A percentile compares a stretch with the other conserved stretches of the same genome.
These are phyloP conservation scores for Hyperoplus lanceolatus DNA, from an alignment of 2,797 vertebrate genomes.

Conservation along the genomic window DNA sequence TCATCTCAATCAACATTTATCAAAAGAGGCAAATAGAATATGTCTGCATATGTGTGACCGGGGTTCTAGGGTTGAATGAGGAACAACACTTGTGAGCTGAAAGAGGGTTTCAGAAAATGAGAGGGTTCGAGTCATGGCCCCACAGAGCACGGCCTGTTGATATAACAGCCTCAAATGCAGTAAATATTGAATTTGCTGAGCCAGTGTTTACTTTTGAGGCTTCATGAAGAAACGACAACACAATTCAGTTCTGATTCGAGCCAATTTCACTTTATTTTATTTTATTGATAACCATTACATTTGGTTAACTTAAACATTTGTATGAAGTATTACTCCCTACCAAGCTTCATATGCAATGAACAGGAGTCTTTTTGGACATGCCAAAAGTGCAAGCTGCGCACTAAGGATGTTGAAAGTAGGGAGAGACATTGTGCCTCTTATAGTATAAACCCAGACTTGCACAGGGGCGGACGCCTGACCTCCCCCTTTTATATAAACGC, in stretches of 20 bases:
- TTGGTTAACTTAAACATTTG: slow-evolving; percentile 53
- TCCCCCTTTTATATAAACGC: slow-evolving; percentile 57
- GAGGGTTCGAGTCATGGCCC: slow-evolving; percentile 50
- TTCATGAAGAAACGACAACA: slow-evolving; percentile 55
- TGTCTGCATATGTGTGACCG: slow-evolving; percentile 51
- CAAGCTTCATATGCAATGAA: slow-evolving; percentile 48
- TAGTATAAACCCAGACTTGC: slow-evolving; percentile 65
- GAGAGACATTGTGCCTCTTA: slow-evolving; percentile 47
- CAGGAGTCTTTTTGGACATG: slow-evolving; percentile 26
- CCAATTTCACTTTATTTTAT: slow-evolving; percentile 44
- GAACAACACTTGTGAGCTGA: slow-evolving; percentile 49
- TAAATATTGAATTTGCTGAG: slow-evolving; percentile 83
- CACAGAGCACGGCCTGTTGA: slow-evolving; percentile 64
- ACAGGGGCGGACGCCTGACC: slow-evolving; percentile 54
- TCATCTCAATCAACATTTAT: slow-evolving; percentile 58
- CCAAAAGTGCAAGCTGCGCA: slow-evolving; percentile 24
- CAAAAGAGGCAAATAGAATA: slow-evolving; percentile 52
- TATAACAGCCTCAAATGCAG: slow-evolving; percentile 69
- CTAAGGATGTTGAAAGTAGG: slow-evolving; percentile 25
- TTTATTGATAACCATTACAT: not conserved
- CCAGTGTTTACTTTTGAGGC: slow-evolving; percentile 73
- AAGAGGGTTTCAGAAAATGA: slow-evolving; percentile 70
- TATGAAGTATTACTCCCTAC: slow-evolving; percentile 34
- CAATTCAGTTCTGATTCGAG: slow-evolving; percentile 58
- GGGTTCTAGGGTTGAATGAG: slow-evolving; percentile 64